Percentiles rank a stretch among this genome's conserved stretches.
phyloP scores from a whole-genome alignment of 2,797 vertebrate genomes.

The Squalus acanthias region DNA sequence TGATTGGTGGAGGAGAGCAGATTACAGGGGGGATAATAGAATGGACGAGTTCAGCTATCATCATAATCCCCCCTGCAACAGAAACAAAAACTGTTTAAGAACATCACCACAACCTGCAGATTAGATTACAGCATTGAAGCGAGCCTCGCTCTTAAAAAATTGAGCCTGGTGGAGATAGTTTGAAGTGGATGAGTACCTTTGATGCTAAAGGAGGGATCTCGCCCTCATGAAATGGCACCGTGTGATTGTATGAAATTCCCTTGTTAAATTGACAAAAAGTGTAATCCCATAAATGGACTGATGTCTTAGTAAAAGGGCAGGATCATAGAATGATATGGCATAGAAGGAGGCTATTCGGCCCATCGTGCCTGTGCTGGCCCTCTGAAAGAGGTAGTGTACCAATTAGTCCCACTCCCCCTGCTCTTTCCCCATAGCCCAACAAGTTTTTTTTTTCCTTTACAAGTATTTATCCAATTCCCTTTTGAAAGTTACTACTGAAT shows the following conservation, averaged over 20 bases:
- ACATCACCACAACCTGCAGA: not conserved
- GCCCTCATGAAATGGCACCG: not conserved
- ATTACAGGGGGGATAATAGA: not conserved
- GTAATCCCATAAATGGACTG: not conserved
- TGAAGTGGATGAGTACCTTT: not conserved
- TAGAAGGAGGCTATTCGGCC: not conserved
- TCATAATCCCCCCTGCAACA: not conserved
- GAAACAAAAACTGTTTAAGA: conserved; percentile 13
- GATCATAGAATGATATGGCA: not conserved
- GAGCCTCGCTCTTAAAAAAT: not conserved
- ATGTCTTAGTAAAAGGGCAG: not conserved
- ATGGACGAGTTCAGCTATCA: not conserved
- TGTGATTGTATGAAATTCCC: not conserved
- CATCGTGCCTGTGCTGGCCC: not conserved
- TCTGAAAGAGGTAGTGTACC: not conserved
- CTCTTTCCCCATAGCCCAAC: not conserved
- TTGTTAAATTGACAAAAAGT: not conserved
- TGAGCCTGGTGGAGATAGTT: not conserved
- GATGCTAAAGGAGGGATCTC: not conserved
- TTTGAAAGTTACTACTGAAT: not conserved
- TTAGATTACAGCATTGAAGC: not conserved
- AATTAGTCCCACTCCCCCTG: not conserved
- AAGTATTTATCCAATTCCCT: not conserved
- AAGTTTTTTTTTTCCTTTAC: not conserved
- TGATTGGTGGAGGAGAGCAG: not conserved